Evolutionary conservation across 2,113 vertebrate species (phyloP), one percentile per base, ranked within the genome.

Genomic region (Semnornis frantzii): DNA sequence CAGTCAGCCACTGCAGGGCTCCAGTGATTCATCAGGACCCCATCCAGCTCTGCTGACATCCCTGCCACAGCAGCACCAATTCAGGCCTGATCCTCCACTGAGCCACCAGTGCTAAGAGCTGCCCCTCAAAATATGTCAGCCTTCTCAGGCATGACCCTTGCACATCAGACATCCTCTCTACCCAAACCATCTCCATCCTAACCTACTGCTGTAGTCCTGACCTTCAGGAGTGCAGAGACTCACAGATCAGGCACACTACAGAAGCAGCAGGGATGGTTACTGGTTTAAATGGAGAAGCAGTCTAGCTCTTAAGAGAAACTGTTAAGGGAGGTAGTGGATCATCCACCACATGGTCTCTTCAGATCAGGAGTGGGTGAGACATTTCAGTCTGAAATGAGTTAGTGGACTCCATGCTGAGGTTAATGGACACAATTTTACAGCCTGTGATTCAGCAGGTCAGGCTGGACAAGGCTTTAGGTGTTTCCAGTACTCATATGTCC

Each of bases 181-280:
- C 21, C 20, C 87, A 62, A 50, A 39, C 2, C 75, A 66, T 4
- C 39, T 66, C 34, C 64, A 15, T 70, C 52, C 85, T 31, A 48
- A 66, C 42, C 37, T 17, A 3, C 81, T 85, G 78, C 52, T 42
- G 27, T 9, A 18, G 50, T 4, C 54, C 76, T 44, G 46, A 30
- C 15, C 68, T 55, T 48, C 62, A 9, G 2, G 0, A 0, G 16
- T 6, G 33, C 70, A 68, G 54, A 46, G 62, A 76, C 27, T 15
- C 77, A 15, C 0, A 0, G n/a, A 5, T 1, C 46, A 46, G 76
- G 31, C 2, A n/a, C 8, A 1, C 4, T 18, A 1, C 25, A 68
- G 75, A 20, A 89, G 85, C 79, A 55, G 80, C 39, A 78, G 65
- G 37, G 33, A 15, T 20, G 28, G 64, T 42, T 34, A 3, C 46